Conservation (phyloP, 2,113 vertebrate species). For the Caloenas nicobarica region DNA sequence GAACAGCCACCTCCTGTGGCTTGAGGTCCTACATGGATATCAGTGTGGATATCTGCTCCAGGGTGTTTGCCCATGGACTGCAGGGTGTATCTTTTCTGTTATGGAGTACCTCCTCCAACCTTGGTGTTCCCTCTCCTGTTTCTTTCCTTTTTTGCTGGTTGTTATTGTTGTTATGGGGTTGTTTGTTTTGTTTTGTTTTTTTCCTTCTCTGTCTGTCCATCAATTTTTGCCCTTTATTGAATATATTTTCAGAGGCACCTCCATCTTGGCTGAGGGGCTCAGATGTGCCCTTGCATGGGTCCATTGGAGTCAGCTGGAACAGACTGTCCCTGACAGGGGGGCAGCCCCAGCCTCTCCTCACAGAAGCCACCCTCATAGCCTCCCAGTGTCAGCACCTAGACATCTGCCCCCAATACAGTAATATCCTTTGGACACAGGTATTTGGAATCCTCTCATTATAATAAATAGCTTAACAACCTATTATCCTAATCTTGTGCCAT, state of each 20-base stretch:
- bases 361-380: not conserved
- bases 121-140: not conserved
- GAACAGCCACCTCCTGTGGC: not conserved
- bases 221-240: not conserved
- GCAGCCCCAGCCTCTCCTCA: no score
- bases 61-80: not conserved
- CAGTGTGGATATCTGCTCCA: not conserved
- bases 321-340: accelerated
- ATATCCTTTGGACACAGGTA: not conserved
- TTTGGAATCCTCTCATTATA: not conserved
- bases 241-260: not conserved
- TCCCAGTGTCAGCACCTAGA: not conserved
- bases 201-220: not conserved
- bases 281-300: not conserved
- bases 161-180: no score
- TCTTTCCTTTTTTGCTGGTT: not conserved
- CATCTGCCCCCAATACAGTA: not conserved
- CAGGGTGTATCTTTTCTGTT: not conserved
- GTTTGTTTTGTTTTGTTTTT: not conserved
- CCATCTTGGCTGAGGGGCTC: not conserved
- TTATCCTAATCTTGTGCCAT: not conserved
- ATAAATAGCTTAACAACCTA: not conserved
- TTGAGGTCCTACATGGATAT: no score
- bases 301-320: not conserved
- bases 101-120: not conserved